Conservation (phyloP, 2,113 vertebrate genomes). For the Chloropsis cyanopogon region DNA sequence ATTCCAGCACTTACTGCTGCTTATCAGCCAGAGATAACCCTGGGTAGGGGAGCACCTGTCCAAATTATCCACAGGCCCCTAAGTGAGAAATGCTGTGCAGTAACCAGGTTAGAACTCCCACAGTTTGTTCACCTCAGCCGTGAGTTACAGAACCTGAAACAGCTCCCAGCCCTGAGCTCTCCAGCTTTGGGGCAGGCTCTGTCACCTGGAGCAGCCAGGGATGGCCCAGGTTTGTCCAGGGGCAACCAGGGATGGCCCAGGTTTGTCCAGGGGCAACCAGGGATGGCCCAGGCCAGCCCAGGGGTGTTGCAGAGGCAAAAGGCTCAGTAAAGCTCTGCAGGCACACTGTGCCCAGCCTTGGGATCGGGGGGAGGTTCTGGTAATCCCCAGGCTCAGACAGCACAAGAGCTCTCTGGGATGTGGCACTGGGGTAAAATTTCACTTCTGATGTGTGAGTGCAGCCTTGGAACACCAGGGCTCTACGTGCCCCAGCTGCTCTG, state of each 20-base stretch:
- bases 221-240: not conserved
- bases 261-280: not conserved
- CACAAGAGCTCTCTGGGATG: not conserved
- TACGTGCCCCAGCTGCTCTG: accelerated
- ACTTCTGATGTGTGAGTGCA: not conserved
- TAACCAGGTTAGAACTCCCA: not conserved
- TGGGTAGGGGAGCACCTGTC: not conserved
- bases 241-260: not conserved
- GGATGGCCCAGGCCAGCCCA: not conserved
- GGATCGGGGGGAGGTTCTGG: not conserved
- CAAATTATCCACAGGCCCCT: not conserved
- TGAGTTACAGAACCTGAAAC: accelerated
- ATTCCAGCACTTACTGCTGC: not conserved
- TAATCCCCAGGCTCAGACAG: not conserved
- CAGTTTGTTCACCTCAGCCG: not conserved
- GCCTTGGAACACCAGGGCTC: not conserved
- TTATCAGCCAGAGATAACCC: not conserved
- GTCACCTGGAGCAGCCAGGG: not conserved
- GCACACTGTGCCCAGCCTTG: not conserved
- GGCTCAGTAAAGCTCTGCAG: not conserved
- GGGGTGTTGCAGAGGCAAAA: not conserved
- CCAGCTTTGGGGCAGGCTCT: not conserved
- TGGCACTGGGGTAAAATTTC: not conserved
- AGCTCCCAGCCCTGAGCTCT: not conserved
- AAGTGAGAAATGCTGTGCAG: not conserved